Base-by-base conservation (phyloP, 2,797 vertebrate species). In the Monodelphis domestica region DNA sequence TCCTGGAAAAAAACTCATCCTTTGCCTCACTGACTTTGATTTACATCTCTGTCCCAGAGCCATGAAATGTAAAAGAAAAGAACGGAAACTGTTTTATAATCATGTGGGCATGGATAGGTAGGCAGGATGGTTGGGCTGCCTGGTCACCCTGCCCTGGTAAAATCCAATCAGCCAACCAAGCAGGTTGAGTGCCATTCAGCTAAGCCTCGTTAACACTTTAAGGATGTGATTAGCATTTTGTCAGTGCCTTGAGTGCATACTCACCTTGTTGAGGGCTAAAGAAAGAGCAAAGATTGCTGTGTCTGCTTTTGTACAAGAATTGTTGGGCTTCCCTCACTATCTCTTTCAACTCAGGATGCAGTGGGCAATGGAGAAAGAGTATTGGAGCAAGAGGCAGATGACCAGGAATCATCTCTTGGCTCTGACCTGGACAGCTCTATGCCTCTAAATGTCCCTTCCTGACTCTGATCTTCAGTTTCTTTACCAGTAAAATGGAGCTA, bases 1-100 rank as follows among this genome's bases (percentile, higher is more conserved):
- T 90, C 96, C 95, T 52, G 94, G 78, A 96, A 97, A 54, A 97
- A 97, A 94, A 97, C 97, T 94, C 97, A 95, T 95, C 88, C 95
- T 97, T 97, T 97, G 89, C 93, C 93, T 97, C 94, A 92, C 95
- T 97, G 97, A 94, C 95, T 98, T 96, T 98, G 96, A 98, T 98
- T 98, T 98, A 97, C 94, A 89, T 94, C 95, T 97, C 2, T 95
- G 93, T 97, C 97, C 94, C 87, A 91, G 93, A 98, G 95, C 93
- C 96, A 96, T 96, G 94, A 95, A 95, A 95, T 97, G 97, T 97
- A 96, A 98, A 97, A 96, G 95, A 97, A 97, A 95, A 96, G 90
- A 93, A 95, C 96, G 94, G 94, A 93, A 96, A 97, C 98, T 97
- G 93, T 95, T 93, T 96, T 96, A 26, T 96, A 97, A 98, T 97